These are phyloP conservation scores for Plagodis pulveraria DNA, from an alignment of 2,888 invertebrate genomes.

Conservation along the genomic window DNA sequence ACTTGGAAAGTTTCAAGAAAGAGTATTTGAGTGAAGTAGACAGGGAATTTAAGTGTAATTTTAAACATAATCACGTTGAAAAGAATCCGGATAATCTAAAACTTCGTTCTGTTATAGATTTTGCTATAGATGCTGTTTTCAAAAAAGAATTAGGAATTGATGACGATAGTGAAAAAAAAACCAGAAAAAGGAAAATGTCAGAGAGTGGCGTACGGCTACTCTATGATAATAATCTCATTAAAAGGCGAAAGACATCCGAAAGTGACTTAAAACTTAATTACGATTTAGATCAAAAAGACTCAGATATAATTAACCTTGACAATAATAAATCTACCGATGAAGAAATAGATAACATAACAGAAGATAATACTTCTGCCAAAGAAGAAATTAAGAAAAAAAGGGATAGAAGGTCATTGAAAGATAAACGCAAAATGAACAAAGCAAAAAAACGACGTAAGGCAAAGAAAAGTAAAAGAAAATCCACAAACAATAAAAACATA, in stretches of 20 bases:
- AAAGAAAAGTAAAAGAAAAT: constrained; percentile 24
- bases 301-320: background rate
- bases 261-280: constrained; percentile 7
- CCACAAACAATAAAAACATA: constrained; percentile 17
- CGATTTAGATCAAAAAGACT: background rate
- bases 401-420: constrained; percentile 5
- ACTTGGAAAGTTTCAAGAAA: constrained; percentile 67
- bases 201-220: constrained; percentile 12
- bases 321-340: constrained; percentile 1
- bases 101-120: constrained; percentile 15
- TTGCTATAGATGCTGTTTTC: constrained; percentile 13
- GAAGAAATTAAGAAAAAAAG: constrained; percentile 2
- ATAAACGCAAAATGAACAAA: constrained; percentile 9
- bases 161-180: background rate
- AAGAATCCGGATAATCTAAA: background rate
- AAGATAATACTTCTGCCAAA: background rate
- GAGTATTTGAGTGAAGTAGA: constrained; percentile 64
- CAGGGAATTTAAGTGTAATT: constrained; percentile 29
- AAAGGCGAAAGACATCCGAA: constrained; percentile 26
- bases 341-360: constrained; percentile 1
- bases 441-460: constrained; percentile 10
- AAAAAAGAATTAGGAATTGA: background rate
- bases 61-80: constrained; percentile 22
- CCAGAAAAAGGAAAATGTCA: constrained; percentile 24
- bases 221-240: constrained; percentile 7